Evolutionary conservation across 2,113 vertebrate genomes (phyloP).

Genomic region (Falcunculus frontatus): DNA sequence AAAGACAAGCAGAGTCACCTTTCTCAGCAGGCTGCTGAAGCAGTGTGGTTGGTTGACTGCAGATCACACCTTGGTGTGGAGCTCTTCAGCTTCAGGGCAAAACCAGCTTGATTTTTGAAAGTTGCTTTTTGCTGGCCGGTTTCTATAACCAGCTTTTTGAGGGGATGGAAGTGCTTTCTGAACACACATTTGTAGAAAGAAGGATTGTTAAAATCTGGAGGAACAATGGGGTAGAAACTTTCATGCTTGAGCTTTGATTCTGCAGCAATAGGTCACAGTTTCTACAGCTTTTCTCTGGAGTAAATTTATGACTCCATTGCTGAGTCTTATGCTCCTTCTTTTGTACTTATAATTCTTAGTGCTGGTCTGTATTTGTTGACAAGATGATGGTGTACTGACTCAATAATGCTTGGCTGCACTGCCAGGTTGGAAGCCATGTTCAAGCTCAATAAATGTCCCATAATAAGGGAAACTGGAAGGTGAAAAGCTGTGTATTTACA

Average conservation of each 20-base stretch:
- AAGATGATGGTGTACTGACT: neutral
- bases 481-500: neutral
- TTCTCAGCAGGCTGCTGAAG: neutral
- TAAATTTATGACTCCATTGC: neutral
- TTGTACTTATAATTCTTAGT: neutral
- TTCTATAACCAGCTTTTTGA: neutral
- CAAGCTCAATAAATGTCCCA: neutral
- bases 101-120: neutral
- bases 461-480: neutral
- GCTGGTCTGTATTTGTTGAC: neutral
- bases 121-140: neutral
- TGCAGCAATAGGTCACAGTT: neutral
- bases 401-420: neutral
- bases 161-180: neutral
- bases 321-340: neutral
- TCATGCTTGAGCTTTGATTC: neutral
- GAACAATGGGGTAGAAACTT: neutral
- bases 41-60: accelerated
- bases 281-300: neutral
- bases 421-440: neutral
- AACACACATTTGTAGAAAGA: neutral
- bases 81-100: neutral
- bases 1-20: neutral
- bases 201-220: neutral
- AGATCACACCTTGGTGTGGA: neutral